These are phyloP conservation scores for Catostylus mosaicus DNA, from an alignment of 30 jellyfish, hydroid and myxozoan species.

Conservation along the genomic window DNA sequence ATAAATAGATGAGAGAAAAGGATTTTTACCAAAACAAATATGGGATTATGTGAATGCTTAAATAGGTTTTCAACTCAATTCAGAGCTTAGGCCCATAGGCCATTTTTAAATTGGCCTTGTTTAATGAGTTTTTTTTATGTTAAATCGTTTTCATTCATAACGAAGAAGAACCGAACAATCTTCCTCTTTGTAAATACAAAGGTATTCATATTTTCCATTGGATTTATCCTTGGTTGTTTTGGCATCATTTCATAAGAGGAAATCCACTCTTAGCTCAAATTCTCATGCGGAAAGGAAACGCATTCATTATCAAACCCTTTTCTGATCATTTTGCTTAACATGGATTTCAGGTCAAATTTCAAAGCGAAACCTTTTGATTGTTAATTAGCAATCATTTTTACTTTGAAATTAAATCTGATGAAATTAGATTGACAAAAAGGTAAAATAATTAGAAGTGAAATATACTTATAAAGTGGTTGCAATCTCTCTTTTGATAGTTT, in stretches of 20 bases:
- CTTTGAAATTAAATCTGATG: too few relatives aligned
- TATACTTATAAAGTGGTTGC: too few relatives aligned
- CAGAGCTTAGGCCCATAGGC: neutral
- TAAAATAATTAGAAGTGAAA: too few relatives aligned
- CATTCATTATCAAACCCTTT: neutral
- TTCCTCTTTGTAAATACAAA: neutral
- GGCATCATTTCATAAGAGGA: neutral
- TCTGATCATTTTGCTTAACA: too few relatives aligned
- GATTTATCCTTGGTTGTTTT: neutral
- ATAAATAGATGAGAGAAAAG: neutral
- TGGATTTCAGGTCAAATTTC: too few relatives aligned
- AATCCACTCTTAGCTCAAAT: neutral
- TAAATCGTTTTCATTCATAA: neutral
- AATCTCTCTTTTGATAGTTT: too few relatives aligned
- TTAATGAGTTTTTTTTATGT: neutral
- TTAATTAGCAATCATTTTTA: too few relatives aligned
- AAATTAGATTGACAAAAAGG: too few relatives aligned
- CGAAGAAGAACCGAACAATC: neutral
- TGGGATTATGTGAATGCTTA: neutral
- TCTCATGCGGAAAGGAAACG: slow-evolving; percentile 2
- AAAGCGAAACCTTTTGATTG: too few relatives aligned
- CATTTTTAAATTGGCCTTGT: neutral
- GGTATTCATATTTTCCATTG: neutral
- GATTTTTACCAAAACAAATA: neutral
- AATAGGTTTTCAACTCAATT: neutral